A percentile compares a stretch with the other conserved stretches of the same genome.
Evolutionary conservation across 2,797 vertebrate genomes (phyloP).

Genomic region (Gambusia yucatana): DNA sequence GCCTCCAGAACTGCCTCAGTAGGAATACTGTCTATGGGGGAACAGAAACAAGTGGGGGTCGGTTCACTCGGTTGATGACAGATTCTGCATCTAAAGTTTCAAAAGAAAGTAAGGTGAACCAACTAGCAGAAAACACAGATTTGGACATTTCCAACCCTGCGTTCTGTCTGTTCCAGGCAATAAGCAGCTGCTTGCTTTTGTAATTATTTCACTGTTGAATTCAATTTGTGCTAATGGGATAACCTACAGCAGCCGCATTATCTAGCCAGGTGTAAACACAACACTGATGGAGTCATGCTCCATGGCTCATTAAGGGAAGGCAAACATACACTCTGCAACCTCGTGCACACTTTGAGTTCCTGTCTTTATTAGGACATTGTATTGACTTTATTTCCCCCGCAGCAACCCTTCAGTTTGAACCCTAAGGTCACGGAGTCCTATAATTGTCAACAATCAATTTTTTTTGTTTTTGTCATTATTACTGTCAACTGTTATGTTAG

Average conservation of each 20-base stretch:
- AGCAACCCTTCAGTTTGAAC: neutral
- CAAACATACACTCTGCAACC: neutral
- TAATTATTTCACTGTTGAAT: neutral
- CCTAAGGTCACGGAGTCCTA: neutral
- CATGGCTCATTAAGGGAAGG: conserved; percentile 1
- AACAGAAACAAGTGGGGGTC: neutral
- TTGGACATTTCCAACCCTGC: conserved; percentile 34
- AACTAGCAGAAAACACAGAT: neutral
- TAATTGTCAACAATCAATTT: neutral
- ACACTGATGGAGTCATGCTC: neutral
- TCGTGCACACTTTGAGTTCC: neutral
- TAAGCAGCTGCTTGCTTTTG: conserved; percentile 10
- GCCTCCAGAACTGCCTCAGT: neutral
- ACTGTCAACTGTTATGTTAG: neutral
- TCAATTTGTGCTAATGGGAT: conserved; percentile 7
- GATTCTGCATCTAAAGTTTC: neutral
- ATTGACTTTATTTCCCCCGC: neutral
- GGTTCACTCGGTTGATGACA: neutral
- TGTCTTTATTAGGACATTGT: neutral
- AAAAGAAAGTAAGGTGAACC: neutral
- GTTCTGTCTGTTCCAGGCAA: neutral
- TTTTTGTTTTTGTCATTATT: neutral
- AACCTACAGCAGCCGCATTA: neutral
- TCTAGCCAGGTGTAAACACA: neutral
- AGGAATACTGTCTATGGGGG: neutral